These are phyloP conservation scores for Leucosticte australis DNA, from an alignment of 2,113 vertebrate genomes.

Conservation along the genomic window DNA sequence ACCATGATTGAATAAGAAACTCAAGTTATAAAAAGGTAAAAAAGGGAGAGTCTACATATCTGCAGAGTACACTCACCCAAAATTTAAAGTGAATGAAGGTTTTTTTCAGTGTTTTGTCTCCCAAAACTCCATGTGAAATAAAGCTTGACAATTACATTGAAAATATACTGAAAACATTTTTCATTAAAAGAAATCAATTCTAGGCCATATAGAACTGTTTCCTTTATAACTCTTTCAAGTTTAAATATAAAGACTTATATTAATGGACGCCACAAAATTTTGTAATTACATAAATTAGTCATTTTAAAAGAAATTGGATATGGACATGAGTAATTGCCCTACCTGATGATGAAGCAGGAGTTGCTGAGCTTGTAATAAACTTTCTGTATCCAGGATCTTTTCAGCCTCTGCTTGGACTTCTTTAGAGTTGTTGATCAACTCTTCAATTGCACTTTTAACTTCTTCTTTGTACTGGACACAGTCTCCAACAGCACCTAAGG, in stretches of 20 bases:
- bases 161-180: neutral
- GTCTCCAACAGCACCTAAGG: slow-evolving; percentile 76
- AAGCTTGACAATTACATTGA: neutral
- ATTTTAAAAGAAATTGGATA: neutral
- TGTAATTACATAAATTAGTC: neutral
- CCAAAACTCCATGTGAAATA: neutral
- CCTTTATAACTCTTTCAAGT: neutral
- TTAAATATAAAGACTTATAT: neutral
- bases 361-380: slow-evolving; percentile 84
- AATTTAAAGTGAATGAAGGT: neutral
- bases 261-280: neutral
- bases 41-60: neutral
- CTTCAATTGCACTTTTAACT: slow-evolving; percentile 80
- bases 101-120: neutral
- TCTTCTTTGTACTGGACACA: slow-evolving; percentile 84
- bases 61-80: neutral
- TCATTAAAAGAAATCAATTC: neutral
- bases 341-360: slow-evolving; percentile 91
- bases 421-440: slow-evolving; percentile 78
- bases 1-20: neutral
- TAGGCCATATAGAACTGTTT: neutral
- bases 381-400: slow-evolving; percentile 84
- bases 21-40: neutral
- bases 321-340: neutral
- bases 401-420: slow-evolving; percentile 81